A percentile compares a stretch with the other conserved stretches of the same genome.
Conservation (phyloP, 1,140 invertebrate species). For the Drosophila kanapiae region DNA sequence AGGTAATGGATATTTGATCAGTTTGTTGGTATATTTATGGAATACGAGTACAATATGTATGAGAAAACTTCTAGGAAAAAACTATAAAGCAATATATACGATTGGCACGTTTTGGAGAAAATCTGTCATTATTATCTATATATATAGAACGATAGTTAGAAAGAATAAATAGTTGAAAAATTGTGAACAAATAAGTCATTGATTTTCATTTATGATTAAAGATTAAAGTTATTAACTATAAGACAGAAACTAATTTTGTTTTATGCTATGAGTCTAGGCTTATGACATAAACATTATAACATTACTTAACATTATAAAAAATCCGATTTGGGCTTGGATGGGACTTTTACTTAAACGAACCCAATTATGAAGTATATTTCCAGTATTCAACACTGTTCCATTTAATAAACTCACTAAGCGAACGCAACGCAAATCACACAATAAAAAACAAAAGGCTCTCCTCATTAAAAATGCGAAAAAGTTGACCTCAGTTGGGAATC, state of each 20-base stretch:
- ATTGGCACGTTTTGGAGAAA: too few relatives aligned
- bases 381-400: conserved; percentile 7
- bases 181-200: too few relatives aligned
- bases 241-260: too few relatives aligned
- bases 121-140: background rate
- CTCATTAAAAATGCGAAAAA: conserved; percentile 57
- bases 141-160: background rate
- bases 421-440: background rate
- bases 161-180: background rate
- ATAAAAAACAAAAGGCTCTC: conserved; percentile 10
- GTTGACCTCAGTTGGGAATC: conserved; percentile 31
- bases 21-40: background rate
- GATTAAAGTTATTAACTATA: too few relatives aligned
- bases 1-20: conserved; percentile 6
- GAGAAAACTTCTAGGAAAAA: background rate
- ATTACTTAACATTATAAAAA: too few relatives aligned
- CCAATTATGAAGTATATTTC: conserved; percentile 6
- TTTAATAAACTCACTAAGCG: conserved; percentile 10
- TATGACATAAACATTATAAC: too few relatives aligned
- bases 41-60: background rate
- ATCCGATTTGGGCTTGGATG: too few relatives aligned
- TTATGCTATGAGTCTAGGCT: too few relatives aligned
- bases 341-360: background rate
- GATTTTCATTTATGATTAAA: too few relatives aligned
- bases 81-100: background rate